Base-by-base conservation (phyloP, 2,797 vertebrate species). In the Buceros bicornis region DNA sequence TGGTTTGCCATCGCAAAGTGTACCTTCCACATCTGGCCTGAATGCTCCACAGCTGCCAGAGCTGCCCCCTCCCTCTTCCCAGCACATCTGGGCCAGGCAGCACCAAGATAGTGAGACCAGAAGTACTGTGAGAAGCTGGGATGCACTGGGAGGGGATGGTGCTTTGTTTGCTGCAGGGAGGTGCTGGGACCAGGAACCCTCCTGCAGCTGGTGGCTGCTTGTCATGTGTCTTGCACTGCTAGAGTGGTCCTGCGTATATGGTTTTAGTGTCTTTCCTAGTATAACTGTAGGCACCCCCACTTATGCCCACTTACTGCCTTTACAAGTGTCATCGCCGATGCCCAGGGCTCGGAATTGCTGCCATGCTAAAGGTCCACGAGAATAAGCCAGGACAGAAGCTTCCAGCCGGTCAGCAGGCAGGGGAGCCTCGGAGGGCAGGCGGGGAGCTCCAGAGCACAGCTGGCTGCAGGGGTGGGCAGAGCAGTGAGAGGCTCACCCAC, bases 1-100 rank as follows among this genome's bases (percentile, higher is more conserved):
- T 11, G 40, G 87, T 66, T 96, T 82, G 47, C 57, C 29, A 6
- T 84, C 3, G 48, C 62, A 72, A 95, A 97, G 90, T 47, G 74
- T 95, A 56, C 72, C 95, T 89, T 96, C 80, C 72, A 90, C 95
- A 96, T 97, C 88, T 95, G 88, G 71, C 56, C 67, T 50, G 71
- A 90, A 87, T 73, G 72, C 88, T 89, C 65, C 84, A 80, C 92
- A 96, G 91, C 60, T 92, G 88, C 57, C 0, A 0, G 10, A 21
- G 22, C 25, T 82, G 17, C 29, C 17, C 33, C 4, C 31, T 72
- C 31, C 79, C 28, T 88, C 87, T 72, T 51, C 25, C 42, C 37
- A 74, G 71, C 51, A 78, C 56, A 73, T 66, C 60, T 80, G 93
- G 73, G 35, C 11, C 28, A 31, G 61, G 66, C 35, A 20, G 43